A percentile compares a stretch with the other conserved stretches of the same genome.
phyloP scores from a whole-genome alignment of 2,113 vertebrate genomes.

The Psilopogon haemacephalus region DNA sequence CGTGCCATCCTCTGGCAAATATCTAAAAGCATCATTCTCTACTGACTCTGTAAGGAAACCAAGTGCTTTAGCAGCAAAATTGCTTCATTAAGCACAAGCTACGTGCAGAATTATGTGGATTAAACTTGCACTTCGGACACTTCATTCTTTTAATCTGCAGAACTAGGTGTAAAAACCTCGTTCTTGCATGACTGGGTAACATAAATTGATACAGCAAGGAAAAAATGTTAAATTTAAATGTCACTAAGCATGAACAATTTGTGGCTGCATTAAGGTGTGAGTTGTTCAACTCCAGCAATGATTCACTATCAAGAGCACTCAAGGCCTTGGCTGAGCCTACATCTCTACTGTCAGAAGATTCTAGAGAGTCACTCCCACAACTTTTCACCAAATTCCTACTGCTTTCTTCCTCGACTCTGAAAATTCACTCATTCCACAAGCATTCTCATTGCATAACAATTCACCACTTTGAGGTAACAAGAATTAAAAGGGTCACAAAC shows the following conservation, averaged over 20 bases:
- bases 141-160: neutral
- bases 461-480: neutral
- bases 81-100: neutral
- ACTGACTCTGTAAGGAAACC: neutral
- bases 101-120: fast-evolving
- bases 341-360: neutral
- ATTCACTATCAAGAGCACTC: neutral
- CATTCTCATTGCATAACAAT: neutral
- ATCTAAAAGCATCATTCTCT: neutral
- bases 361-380: neutral
- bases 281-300: neutral
- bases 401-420: neutral
- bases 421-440: neutral
- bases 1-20: neutral
- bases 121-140: neutral
- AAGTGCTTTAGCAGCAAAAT: neutral
- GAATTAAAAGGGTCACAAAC: neutral
- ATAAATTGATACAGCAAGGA: neutral
- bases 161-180: neutral
- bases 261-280: neutral
- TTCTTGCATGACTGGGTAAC: neutral
- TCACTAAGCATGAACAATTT: neutral
- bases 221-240: neutral
- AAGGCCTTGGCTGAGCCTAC: neutral
- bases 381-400: neutral